These are phyloP conservation scores for Natrix natrix DNA, from an alignment of 2,797 vertebrate species.

Conservation along the genomic window DNA sequence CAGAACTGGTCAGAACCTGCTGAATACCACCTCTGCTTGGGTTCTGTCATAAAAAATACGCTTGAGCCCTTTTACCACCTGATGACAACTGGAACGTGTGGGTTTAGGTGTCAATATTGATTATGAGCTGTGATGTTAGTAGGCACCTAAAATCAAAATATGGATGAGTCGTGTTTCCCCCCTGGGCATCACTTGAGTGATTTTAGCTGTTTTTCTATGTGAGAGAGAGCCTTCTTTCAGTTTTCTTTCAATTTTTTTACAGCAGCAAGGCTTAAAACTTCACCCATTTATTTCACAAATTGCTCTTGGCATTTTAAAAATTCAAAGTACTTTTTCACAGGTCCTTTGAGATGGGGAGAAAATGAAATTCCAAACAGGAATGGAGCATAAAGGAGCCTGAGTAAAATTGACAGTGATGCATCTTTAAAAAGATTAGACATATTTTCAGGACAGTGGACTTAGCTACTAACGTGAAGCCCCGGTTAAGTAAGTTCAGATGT, in stretches of 20 bases:
- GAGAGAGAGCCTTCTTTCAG: not conserved
- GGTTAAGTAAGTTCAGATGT: not conserved
- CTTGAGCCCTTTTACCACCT: not conserved
- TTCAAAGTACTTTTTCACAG: not conserved
- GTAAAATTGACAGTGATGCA: not conserved
- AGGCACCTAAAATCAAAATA: not conserved
- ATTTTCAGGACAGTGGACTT: not conserved
- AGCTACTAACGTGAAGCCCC: not conserved
- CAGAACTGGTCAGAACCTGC: no score
- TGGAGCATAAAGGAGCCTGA: not conserved
- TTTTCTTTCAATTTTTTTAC: not conserved
- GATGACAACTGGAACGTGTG: not conserved
- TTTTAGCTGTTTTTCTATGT: not conserved
- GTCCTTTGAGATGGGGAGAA: not conserved
- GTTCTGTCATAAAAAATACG: not conserved
- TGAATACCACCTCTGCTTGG: not conserved
- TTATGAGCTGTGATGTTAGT: not conserved
- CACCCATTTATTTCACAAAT: conserved; percentile 2
- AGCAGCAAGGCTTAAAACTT: not conserved
- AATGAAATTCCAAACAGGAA: conserved; percentile 16
- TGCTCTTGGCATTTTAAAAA: not conserved
- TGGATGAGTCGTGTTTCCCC: not conserved
- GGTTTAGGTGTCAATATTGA: not conserved
- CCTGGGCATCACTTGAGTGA: not conserved
- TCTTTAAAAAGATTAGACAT: conserved; percentile 14